Conservation (phyloP, 2,797 vertebrate species). For the Syncerus caffer region DNA sequence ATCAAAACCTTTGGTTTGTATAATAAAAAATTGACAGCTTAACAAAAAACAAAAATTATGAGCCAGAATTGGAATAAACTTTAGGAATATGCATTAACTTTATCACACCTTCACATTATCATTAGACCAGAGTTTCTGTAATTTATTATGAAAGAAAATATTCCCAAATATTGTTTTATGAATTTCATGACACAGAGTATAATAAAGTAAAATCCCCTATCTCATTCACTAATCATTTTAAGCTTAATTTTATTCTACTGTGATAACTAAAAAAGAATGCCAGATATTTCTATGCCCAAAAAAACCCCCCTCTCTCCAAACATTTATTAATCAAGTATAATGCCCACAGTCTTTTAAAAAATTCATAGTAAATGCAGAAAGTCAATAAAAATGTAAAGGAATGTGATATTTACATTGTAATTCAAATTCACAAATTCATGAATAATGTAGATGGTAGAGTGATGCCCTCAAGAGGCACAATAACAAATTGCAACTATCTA, state of each 20-base stretch:
- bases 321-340: conserved; percentile 21
- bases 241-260: neutral
- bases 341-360: neutral
- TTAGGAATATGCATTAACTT: neutral
- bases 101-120: neutral
- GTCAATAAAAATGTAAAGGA: conserved; percentile 21
- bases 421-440: neutral
- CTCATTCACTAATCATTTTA: conserved; percentile 18
- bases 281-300: neutral
- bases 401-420: neutral
- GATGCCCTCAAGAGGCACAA: conserved; percentile 75
- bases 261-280: neutral
- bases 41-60: conserved; percentile 31
- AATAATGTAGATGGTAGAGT: conserved; percentile 44
- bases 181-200: conserved; percentile 30
- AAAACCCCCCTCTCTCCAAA: neutral
- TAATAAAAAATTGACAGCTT: neutral
- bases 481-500: conserved; percentile 49
- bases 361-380: neutral
- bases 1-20: neutral
- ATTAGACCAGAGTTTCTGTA: neutral
- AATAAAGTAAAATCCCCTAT: neutral
- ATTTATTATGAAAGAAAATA: conserved; percentile 39
- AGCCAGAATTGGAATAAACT: neutral
- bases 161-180: neutral